Evolutionary conservation across 2,888 invertebrate species (phyloP), one percentile per base, ranked within the genome.

Genomic region (Chelonus formosanus): DNA sequence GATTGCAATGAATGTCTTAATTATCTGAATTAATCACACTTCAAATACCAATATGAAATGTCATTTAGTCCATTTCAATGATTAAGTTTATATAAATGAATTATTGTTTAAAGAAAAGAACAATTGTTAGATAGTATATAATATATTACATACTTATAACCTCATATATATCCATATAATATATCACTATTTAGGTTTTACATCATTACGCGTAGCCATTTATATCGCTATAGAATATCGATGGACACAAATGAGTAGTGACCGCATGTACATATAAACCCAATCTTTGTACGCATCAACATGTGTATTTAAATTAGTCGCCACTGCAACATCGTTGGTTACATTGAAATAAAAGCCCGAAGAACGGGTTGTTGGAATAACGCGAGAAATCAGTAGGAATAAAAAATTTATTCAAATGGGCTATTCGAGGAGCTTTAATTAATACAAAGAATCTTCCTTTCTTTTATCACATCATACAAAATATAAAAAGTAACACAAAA

Each of bases 251-350:
- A 20, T 20, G 20, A 47, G 10, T n/a, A 10, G 58, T 32, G 32
- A 57, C 52, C 45, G 40, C 40, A 40, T 55, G 52, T n/a, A 45
- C 50, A 63, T 71, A 78, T 75, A 78, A 78, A 79, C 79, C 47
- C 32, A 82, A 82, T 82, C 82, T 82, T 78, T 75, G 80, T 81
- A 78, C 82, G 79, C 80, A 82, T 80, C 82, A 80, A 82, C 82
- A 82, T 81, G 82, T 82, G 82, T 82, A 82, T 82, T 83, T 81
- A 83, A 83, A 83, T 82, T 81, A 81, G 81, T 78, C 78, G 80
- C 78, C 76, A 73, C 78, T 75, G 78, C 76, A 76, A 20, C 20
- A 20, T 20, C 20, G 20, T 20, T 20, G 20, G 20, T 20, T 20
- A 20, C 20, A 20, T 20, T 20, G 20, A 20, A 20, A 20, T 20